These are phyloP conservation scores for Poeciliopsis retropinna DNA, from an alignment of 2,113 vertebrate genomes.

Conservation along the genomic window DNA sequence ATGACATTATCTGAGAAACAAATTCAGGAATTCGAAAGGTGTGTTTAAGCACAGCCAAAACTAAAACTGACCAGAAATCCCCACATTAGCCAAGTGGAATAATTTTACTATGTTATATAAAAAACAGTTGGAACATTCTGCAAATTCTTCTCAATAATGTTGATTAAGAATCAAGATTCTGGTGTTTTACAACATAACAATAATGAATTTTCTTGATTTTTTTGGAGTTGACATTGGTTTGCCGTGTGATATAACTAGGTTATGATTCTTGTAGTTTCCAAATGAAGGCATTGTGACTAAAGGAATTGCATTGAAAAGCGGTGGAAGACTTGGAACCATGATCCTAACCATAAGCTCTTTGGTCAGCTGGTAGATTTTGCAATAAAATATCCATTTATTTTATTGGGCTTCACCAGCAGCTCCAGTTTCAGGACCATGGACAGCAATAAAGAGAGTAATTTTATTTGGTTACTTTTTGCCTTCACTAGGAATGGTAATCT, in stretches of 20 bases:
- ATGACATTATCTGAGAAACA: not conserved
- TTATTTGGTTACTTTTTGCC: not conserved
- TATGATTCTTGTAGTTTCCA: no score
- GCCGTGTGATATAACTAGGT: no score
- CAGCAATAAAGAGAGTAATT: constrained; percentile 8
- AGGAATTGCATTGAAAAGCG: not conserved
- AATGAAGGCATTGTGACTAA: no score
- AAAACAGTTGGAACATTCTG: not conserved
- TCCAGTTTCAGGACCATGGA: constrained; percentile 41
- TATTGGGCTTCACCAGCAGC: no score
- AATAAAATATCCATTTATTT: no score
- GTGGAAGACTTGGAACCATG: not conserved
- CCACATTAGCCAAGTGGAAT: no score
- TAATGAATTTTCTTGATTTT: no score
- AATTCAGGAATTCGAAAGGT: not conserved
- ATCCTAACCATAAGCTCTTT: not conserved
- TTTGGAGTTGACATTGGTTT: no score
- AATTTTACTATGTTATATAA: not conserved
- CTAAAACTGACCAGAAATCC: no score
- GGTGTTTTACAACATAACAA: not conserved
- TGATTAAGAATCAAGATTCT: no score
- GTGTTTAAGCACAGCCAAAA: not conserved
- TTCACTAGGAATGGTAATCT: not conserved
- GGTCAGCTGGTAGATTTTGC: not conserved
- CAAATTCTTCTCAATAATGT: no score